A percentile compares a stretch with the other conserved stretches of the same genome.
These are phyloP conservation scores for Drosophila neocordata DNA, from an alignment of 1,140 invertebrate species.

Conservation along the genomic window DNA sequence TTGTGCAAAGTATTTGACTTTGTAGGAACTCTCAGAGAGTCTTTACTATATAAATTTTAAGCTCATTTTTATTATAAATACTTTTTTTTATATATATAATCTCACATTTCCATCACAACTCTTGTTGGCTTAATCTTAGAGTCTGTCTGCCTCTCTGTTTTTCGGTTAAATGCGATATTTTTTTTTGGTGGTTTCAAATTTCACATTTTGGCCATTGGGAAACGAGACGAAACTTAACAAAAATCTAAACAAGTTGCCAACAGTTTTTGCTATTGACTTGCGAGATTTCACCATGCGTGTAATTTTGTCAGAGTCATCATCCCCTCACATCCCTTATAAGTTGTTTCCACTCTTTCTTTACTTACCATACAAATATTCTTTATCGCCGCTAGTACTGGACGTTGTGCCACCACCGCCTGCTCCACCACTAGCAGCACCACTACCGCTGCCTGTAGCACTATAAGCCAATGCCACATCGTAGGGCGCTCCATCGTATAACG, in stretches of 20 bases:
- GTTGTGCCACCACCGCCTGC: conserved; percentile 18
- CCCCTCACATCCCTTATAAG: background rate
- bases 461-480: conserved; percentile 71
- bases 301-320: conserved; percentile 63
- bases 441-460: background rate
- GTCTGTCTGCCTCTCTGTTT: conserved; percentile 7
- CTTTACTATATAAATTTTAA: background rate
- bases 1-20: background rate
- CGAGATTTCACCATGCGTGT: conserved; percentile 76
- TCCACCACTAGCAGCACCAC: conserved; percentile 20
- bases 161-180: conserved; percentile 21
- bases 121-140: conserved; percentile 1
- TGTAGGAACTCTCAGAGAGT: background rate
- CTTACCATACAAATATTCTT: conserved; percentile 82
- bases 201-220: conserved; percentile 53
- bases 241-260: conserved; percentile 29
- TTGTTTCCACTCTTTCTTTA: background rate
- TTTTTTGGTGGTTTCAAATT: conserved; percentile 55
- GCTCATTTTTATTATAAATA: background rate
- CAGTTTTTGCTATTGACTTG: conserved; percentile 70
- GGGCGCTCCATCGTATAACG: conserved; percentile 71
- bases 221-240: conserved; percentile 27
- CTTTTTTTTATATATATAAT: background rate
- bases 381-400: conserved; percentile 50
- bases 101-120: background rate